Percentiles rank a stretch among this genome's conserved stretches.
These are phyloP conservation scores for Tokudaia tokunoshimensis DNA, from an alignment of 2,797 vertebrate genomes.

Conservation along the genomic window DNA sequence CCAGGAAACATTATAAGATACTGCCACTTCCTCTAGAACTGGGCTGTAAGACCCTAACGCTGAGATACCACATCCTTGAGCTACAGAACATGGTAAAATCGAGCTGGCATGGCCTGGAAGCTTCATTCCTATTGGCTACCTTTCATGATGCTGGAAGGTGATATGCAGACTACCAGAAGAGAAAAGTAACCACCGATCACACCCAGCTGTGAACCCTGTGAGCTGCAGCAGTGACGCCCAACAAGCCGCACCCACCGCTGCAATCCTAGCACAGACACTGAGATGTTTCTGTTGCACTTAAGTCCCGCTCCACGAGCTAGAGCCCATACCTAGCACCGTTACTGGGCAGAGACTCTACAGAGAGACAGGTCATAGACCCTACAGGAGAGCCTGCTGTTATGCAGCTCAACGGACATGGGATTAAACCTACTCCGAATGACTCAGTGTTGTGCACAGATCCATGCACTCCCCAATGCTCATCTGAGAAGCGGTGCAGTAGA, in stretches of 20 bases:
- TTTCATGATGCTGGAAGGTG: background rate
- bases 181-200: background rate
- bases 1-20: too few species aligned
- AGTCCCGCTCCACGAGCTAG: background rate
- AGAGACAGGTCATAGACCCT: background rate
- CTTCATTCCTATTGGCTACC: background rate
- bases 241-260: background rate
- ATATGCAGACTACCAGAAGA: background rate
- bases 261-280: background rate
- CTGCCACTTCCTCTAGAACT: background rate
- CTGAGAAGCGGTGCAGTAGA: background rate
- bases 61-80: background rate
- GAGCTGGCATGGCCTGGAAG: background rate
- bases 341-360: background rate
- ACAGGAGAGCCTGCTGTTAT: background rate
- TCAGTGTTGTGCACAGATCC: background rate
- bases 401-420: background rate
- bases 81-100: too few species aligned
- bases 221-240: background rate
- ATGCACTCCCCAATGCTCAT: too few species aligned
- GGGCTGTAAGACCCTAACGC: background rate
- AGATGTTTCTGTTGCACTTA: background rate
- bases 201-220: background rate
- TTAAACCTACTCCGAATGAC: background rate
- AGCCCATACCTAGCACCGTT: background rate